Conservation (phyloP, 2,113 vertebrate genomes). For the Archilochus colubris region DNA sequence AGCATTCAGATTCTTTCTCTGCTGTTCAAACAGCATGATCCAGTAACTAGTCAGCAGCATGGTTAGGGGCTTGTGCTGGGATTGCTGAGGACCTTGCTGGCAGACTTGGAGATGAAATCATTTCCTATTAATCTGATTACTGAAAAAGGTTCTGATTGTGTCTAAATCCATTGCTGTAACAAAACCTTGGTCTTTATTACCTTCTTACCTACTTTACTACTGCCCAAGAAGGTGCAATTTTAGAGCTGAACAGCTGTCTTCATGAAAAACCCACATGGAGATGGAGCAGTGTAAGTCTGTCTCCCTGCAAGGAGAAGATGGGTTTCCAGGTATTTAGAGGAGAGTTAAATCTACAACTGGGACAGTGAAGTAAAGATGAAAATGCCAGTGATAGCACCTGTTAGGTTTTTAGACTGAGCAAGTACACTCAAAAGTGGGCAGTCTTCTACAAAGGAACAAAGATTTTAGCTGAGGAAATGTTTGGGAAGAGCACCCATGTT, state of each 20-base stretch:
- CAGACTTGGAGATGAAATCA: constrained; percentile 22
- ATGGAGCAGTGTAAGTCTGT: neutral
- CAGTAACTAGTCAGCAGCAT: neutral
- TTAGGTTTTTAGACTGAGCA: neutral
- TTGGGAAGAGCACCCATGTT: neutral
- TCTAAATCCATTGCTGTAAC: neutral
- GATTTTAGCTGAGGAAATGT: neutral
- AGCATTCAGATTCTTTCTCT: constrained; percentile 7
- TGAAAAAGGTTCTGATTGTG: constrained; percentile 20
- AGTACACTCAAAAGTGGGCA: fast-evolving
- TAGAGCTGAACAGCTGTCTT: neutral
- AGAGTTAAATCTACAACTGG: neutral
- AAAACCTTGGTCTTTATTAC: neutral
- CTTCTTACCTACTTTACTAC: neutral
- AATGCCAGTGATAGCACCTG: neutral
- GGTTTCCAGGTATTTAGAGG: neutral
- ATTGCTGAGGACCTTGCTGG: constrained; percentile 8
- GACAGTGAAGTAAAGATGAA: neutral
- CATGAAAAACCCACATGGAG: neutral
- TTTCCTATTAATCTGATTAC: constrained; percentile 61
- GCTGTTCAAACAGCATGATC: constrained; percentile 44
- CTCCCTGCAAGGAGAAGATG: neutral
- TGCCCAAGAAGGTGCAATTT: neutral
- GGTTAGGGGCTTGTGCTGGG: neutral
- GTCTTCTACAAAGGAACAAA: neutral